phyloP scores from a whole-genome alignment of 2,797 vertebrate species.

The Acipenser oxyrinchus region DNA sequence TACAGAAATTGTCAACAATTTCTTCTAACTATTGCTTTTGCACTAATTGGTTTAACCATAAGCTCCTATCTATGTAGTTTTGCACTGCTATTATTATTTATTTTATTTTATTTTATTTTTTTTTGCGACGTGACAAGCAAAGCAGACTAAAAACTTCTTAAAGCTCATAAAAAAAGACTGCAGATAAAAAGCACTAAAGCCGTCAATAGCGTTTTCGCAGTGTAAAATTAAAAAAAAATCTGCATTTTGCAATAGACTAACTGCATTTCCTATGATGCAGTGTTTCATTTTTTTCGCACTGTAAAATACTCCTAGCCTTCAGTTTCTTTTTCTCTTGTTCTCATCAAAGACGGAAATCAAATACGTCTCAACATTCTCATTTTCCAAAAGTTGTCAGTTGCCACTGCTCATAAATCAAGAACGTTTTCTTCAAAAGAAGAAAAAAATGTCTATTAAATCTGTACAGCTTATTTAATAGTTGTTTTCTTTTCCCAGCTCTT shows the following conservation, averaged over 20 bases:
- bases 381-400: constrained; percentile 69
- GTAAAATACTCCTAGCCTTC: constrained; percentile 79
- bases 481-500: constrained; percentile 65
- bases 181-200: constrained; percentile 95
- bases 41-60: constrained; percentile 75
- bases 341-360: constrained; percentile 75
- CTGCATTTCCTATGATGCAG: constrained; percentile 80
- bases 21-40: constrained; percentile 99
- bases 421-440: constrained; percentile 90
- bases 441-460: constrained; percentile 87
- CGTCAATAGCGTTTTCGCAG: constrained; percentile 78
- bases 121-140: constrained; percentile 94
- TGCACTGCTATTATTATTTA: constrained; percentile 53
- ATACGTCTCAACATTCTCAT: constrained; percentile 69
- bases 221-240: constrained; percentile 71
- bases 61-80: constrained; percentile 80
- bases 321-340: constrained; percentile 62
- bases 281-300: constrained; percentile 64
- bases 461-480: constrained; percentile 81
- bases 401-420: constrained; percentile 82
- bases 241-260: constrained; percentile 78
- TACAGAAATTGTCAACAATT: constrained; percentile 99
- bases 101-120: constrained; percentile 42
- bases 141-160: constrained; percentile 92
- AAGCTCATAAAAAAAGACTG: constrained; percentile 96